Conservation (phyloP, 2,888 invertebrate genomes). For the Machimus rusticus region DNA sequence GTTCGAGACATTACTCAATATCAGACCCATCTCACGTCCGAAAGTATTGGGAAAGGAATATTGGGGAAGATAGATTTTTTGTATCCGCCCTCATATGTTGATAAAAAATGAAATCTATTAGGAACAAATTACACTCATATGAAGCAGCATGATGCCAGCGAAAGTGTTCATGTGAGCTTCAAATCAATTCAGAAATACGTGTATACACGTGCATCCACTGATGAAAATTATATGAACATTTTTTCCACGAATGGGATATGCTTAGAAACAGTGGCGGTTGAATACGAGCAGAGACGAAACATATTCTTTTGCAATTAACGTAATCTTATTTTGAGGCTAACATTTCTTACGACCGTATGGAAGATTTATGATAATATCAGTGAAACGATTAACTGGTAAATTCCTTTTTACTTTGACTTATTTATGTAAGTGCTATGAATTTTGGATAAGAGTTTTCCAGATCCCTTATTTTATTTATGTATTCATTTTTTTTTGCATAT, state of each 20-base stretch:
- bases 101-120: background rate
- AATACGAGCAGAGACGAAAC: background rate
- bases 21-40: background rate
- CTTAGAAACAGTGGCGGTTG: background rate
- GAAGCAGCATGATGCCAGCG: background rate
- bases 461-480: no score
- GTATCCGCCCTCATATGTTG: background rate
- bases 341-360: background rate
- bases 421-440: background rate
- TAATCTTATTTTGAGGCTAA: background rate
- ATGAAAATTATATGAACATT: background rate
- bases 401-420: background rate
- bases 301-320: background rate
- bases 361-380: background rate
- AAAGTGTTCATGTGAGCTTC: background rate
- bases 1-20: background rate
- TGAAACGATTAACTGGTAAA: background rate
- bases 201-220: background rate
- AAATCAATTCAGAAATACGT: background rate
- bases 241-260: background rate
- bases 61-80: background rate
- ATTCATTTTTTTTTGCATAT: no score
- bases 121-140: background rate
- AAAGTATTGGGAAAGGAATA: background rate
- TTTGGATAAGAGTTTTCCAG: background rate